These are phyloP conservation scores for Pseudopodoces humilis DNA, from an alignment of 2,113 vertebrate genomes.

Conservation along the genomic window DNA sequence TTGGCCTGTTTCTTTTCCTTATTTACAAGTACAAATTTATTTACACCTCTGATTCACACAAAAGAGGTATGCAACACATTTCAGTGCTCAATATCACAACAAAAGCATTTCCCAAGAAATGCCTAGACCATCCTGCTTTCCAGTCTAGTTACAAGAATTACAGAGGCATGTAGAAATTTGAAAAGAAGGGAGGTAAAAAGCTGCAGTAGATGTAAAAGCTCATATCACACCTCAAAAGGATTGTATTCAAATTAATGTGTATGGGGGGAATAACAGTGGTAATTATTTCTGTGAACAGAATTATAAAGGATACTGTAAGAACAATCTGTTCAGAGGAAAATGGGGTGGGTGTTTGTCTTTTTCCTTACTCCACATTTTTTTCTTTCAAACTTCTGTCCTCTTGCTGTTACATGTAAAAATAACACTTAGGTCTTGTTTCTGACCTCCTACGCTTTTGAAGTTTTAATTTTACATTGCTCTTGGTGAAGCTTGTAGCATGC, in stretches of 20 bases:
- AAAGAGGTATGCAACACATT: neutral
- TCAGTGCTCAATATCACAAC: neutral
- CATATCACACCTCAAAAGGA: neutral
- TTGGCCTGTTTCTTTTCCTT: neutral
- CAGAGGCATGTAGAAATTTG: neutral
- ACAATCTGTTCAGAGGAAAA: neutral
- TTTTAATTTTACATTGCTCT: neutral
- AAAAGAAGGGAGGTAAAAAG: neutral
- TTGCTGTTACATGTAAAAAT: neutral
- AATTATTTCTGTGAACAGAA: neutral
- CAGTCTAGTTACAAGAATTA: neutral
- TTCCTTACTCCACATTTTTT: neutral
- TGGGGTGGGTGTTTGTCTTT: rapidly evolving
- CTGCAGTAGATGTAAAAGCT: neutral
- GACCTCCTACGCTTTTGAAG: neutral
- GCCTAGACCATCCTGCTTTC: neutral
- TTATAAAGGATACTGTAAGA: neutral
- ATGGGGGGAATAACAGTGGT: neutral
- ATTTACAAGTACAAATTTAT: neutral
- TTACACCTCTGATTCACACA: neutral
- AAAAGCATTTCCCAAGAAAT: neutral
- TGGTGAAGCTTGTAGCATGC: neutral
- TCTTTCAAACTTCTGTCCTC: neutral
- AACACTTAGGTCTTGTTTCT: neutral
- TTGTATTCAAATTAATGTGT: neutral